Percentiles rank a stretch among this genome's conserved stretches.
These are phyloP conservation scores for Halotydeus destructor DNA, from an alignment of 1,140 invertebrate genomes.

Conservation along the genomic window DNA sequence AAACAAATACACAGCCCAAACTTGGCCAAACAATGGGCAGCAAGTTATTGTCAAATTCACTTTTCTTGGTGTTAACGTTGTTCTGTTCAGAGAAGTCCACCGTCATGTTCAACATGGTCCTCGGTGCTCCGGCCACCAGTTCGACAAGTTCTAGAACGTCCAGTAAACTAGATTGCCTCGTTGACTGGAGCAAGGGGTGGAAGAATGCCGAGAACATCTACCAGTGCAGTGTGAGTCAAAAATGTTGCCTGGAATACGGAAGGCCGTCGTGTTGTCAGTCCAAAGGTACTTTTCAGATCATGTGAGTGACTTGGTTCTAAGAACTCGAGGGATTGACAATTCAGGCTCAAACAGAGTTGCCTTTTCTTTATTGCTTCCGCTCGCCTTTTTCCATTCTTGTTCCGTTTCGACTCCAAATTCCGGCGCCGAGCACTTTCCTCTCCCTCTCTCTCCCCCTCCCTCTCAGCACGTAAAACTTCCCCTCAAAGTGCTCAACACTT, in stretches of 20 bases:
- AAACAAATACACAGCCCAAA: too few species aligned
- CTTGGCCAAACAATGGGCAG: too few species aligned
- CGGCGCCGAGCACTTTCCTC: not conserved
- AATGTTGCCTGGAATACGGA: conserved; percentile 19
- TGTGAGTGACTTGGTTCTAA: too few species aligned
- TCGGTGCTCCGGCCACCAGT: too few species aligned
- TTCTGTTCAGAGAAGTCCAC: too few species aligned
- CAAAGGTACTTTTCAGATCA: conserved; percentile 16
- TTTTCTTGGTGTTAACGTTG: too few species aligned
- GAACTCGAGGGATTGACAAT: too few species aligned
- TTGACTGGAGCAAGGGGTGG: conserved; percentile 15
- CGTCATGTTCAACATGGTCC: too few species aligned
- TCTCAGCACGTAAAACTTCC: not conserved
- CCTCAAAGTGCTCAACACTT: too few species aligned
- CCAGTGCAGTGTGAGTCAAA: conserved; percentile 14
- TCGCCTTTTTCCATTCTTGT: conserved; percentile 4
- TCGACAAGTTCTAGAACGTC: too few species aligned
- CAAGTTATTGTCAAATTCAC: too few species aligned
- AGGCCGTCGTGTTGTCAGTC: conserved; percentile 19
- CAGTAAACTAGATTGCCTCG: conserved; percentile 19
- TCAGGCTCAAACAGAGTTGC: too few species aligned
- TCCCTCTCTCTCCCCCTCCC: not conserved
- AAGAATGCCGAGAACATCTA: conserved; percentile 19
- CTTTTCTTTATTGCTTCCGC: not conserved
- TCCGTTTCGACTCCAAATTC: not conserved